Percentiles rank a stretch among this genome's conserved stretches.
Conservation (phyloP, 2,797 vertebrate genomes). For the Myotis findleyi region DNA sequence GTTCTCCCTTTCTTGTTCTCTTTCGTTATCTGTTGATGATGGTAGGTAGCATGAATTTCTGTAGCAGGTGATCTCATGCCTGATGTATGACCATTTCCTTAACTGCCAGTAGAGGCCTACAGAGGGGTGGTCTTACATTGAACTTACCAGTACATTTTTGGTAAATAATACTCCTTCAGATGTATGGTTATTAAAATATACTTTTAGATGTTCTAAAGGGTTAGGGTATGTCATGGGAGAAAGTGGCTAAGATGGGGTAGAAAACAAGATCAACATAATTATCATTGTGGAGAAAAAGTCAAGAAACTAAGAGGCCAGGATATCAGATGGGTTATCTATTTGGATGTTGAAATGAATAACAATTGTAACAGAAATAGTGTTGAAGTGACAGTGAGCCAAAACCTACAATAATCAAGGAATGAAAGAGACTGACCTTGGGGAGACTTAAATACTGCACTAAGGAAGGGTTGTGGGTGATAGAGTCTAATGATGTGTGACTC, state of each 20-base stretch:
- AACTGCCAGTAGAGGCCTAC: neutral
- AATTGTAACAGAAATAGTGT: constrained; percentile 50
- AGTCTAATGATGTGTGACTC: neutral
- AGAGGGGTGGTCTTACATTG: neutral
- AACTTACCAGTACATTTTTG: constrained; percentile 25
- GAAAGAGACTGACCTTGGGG: neutral
- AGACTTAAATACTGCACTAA: constrained; percentile 24
- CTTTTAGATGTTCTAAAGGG: constrained; percentile 14
- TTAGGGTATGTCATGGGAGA: neutral
- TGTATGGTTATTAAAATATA: constrained; percentile 15
- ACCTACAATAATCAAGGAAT: constrained; percentile 59
- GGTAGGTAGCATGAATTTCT: neutral
- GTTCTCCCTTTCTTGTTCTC: neutral
- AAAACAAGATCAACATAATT: constrained; percentile 34
- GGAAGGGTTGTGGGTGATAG: neutral
- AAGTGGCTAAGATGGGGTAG: neutral
- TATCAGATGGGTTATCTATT: constrained; percentile 51
- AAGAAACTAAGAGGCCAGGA: constrained; percentile 18
- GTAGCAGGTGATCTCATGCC: neutral
- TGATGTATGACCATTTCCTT: neutral
- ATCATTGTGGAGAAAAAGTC: neutral
- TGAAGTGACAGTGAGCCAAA: constrained; percentile 39
- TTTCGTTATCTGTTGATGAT: neutral
- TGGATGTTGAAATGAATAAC: constrained; percentile 61
- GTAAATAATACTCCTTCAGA: neutral